Conservation (phyloP, 2,797 vertebrate genomes). For the Lithobates sylvaticus region DNA sequence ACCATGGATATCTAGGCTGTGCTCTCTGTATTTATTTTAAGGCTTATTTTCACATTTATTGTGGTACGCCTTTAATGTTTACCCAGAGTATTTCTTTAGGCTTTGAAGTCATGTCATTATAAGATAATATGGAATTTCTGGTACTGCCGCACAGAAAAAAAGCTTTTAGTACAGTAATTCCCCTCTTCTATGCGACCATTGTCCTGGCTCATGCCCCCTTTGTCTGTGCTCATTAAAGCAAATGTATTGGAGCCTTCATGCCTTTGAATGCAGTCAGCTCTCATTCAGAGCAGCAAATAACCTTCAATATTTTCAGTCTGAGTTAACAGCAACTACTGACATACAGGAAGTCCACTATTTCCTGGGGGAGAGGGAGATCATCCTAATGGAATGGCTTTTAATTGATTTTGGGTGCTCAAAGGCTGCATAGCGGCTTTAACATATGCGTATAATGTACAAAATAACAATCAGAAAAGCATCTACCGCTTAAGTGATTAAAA, state of each 20-base stretch:
- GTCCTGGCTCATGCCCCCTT: neutral
- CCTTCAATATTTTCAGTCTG: slow-evolving; percentile 12
- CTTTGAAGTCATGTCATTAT: neutral
- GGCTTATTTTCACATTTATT: too few species aligned
- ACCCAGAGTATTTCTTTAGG: too few species aligned
- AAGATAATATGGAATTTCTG: neutral
- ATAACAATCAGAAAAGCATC: too few species aligned
- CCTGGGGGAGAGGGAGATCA: slow-evolving; percentile 33
- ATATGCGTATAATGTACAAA: neutral
- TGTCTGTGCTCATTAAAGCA: slow-evolving; percentile 12
- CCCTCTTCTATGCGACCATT: neutral
- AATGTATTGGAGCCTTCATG: slow-evolving; percentile 18
- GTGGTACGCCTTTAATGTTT: too few species aligned
- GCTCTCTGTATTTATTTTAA: too few species aligned
- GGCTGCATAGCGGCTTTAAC: slow-evolving; percentile 62
- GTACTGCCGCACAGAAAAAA: neutral
- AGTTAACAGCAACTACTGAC: slow-evolving; percentile 10
- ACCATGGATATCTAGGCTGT: too few species aligned
- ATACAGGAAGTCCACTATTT: slow-evolving; percentile 23
- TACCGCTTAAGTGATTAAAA: too few species aligned
- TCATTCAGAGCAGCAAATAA: slow-evolving; percentile 13
- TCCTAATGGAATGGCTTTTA: slow-evolving; percentile 41
- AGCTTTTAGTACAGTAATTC: slow-evolving; percentile 6
- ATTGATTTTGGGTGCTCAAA: slow-evolving; percentile 43
- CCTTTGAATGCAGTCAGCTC: slow-evolving; percentile 31